A percentile compares a stretch with the other conserved stretches of the same genome.
Conservation (phyloP, 2,113 vertebrate genomes). For the mouse (Mus musculus) region GRCm39 chr12:77026501-77027000, state of each 20-base stretch:
- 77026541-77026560: neutral
- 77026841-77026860: neutral
- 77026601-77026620: neutral
- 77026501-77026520: neutral
- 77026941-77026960: neutral
- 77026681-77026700: neutral
- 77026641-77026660: neutral
- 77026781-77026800: too few species aligned
- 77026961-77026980: too few species aligned
- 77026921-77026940: too few species aligned
- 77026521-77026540: constrained; percentile 23
- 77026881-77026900: neutral
- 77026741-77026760: neutral
- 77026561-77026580: constrained; percentile 32
- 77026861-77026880: constrained; percentile 39
- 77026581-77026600: constrained; percentile 10
- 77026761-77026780: neutral
- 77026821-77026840: neutral
- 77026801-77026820: neutral
- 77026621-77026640: constrained; percentile 43
- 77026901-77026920: neutral
- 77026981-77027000: neutral
- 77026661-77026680: neutral
- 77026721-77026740: neutral
- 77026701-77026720: neutral